Conservation (phyloP, 2,113 vertebrate genomes). For the Brienomyrus longianalis region DNA sequence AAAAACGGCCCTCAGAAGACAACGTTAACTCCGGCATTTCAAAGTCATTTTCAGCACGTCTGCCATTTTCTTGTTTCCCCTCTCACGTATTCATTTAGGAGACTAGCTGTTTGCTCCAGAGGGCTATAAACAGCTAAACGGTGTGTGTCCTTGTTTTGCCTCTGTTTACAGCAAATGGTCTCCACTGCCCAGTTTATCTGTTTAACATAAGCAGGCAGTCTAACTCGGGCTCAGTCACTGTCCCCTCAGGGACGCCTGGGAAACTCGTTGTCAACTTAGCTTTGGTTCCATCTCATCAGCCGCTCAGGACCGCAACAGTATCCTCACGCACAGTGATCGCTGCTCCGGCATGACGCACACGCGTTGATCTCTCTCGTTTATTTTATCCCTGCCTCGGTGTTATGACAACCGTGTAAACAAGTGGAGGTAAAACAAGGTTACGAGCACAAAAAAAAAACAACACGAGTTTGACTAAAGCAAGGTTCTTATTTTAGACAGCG, state of each 20-base stretch:
- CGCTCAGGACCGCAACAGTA: neutral
- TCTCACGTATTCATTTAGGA: neutral
- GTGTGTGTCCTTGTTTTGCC: neutral
- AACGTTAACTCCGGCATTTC: neutral
- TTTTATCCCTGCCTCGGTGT: neutral
- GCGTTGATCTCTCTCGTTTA: neutral
- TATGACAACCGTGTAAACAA: neutral
- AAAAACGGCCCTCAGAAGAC: neutral
- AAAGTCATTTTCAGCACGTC: neutral
- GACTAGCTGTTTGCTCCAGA: neutral
- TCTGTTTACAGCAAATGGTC: neutral
- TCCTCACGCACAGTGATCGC: neutral
- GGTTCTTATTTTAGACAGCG: neutral
- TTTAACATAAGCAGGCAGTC: neutral
- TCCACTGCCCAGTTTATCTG: neutral
- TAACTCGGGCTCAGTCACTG: neutral
- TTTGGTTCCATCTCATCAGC: neutral
- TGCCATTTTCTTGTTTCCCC: neutral
- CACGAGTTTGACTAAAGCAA: neutral
- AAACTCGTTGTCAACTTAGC: neutral
- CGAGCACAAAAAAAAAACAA: neutral
- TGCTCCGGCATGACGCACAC: neutral
- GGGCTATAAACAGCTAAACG: neutral
- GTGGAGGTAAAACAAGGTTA: neutral
- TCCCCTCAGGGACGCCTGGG: neutral